phyloP scores from a whole-genome alignment of 2,113 vertebrate species.

The Bostrychus sinensis region DNA sequence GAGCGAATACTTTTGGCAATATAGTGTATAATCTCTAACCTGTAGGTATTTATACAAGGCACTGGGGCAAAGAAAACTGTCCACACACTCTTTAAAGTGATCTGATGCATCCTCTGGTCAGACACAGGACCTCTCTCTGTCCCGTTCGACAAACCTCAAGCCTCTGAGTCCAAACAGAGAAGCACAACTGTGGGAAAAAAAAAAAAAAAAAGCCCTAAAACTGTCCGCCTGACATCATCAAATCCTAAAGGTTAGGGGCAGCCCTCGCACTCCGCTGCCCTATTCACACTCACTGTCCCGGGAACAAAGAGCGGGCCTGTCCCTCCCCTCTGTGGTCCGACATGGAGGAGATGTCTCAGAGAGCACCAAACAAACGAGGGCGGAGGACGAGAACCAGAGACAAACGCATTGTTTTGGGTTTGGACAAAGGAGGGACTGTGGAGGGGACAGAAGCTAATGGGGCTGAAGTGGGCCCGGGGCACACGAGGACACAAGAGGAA shows the following conservation, averaged over 20 bases:
- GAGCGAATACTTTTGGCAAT: no score
- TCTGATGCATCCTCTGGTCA: background rate
- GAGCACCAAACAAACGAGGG: slow-evolving; percentile 71
- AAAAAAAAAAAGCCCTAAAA: slow-evolving; percentile 47
- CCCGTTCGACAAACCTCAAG: background rate
- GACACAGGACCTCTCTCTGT: slow-evolving; percentile 24
- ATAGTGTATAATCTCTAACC: no score
- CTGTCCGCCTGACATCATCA: slow-evolving; percentile 70
- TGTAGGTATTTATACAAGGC: no score
- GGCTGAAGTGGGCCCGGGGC: slow-evolving; percentile 42
- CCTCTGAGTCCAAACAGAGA: no score
- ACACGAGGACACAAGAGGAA: slow-evolving; percentile 50
- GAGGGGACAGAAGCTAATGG: slow-evolving; percentile 65
- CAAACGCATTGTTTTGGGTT: slow-evolving; percentile 70
- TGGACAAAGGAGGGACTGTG: slow-evolving; percentile 64
- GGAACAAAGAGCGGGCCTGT: slow-evolving; percentile 70
- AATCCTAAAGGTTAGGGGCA: slow-evolving; percentile 76
- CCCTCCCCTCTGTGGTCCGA: slow-evolving; percentile 64
- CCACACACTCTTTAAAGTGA: background rate
- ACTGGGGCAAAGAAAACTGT: no score
- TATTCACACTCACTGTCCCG: slow-evolving; percentile 58
- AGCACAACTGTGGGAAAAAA: slow-evolving; percentile 34
- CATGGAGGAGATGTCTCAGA: slow-evolving; percentile 82
- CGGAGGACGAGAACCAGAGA: slow-evolving; percentile 51
- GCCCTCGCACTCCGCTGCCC: slow-evolving; percentile 68